phyloP scores from a whole-genome alignment of 2,797 vertebrate genomes.

The Amazonetta brasiliensis region DNA sequence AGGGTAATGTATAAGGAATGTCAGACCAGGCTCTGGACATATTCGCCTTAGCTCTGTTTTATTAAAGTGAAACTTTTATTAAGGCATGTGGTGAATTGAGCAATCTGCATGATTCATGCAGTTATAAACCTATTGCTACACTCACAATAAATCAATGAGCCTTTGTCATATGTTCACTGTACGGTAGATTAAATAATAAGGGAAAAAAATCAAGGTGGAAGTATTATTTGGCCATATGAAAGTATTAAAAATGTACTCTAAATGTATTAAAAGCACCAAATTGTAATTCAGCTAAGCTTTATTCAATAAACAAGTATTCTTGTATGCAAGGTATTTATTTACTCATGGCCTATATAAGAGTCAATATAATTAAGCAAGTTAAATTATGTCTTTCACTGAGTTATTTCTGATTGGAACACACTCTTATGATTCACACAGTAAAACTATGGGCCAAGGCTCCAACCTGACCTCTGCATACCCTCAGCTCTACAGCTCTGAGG shows the following conservation, averaged over 20 bases:
- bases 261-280: conserved; percentile 68
- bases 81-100: conserved; percentile 86
- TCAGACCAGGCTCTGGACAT: conserved; percentile 83
- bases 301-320: conserved; percentile 44
- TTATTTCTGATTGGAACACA: conserved; percentile 34
- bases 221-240: conserved; percentile 78
- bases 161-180: conserved; percentile 77
- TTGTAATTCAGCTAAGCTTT: conserved; percentile 55
- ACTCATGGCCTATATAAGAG: conserved; percentile 21
- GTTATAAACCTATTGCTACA: conserved; percentile 82
- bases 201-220: conserved; percentile 78
- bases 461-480: conserved; percentile 51
- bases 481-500: background rate
- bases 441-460: conserved; percentile 22
- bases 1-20: conserved; percentile 87
- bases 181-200: conserved; percentile 75
- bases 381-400: conserved; percentile 31
- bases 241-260: conserved; percentile 75
- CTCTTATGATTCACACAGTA: conserved; percentile 2
- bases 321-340: conserved; percentile 29
- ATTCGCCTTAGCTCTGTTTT: conserved; percentile 85
- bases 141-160: conserved; percentile 82
- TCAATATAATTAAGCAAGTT: conserved; percentile 50
- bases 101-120: conserved; percentile 84
- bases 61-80: conserved; percentile 89